These are phyloP conservation scores for Turritopsis dohrnii DNA, from an alignment of 30 jellyfish, hydroid and myxozoan species.

Conservation along the genomic window DNA sequence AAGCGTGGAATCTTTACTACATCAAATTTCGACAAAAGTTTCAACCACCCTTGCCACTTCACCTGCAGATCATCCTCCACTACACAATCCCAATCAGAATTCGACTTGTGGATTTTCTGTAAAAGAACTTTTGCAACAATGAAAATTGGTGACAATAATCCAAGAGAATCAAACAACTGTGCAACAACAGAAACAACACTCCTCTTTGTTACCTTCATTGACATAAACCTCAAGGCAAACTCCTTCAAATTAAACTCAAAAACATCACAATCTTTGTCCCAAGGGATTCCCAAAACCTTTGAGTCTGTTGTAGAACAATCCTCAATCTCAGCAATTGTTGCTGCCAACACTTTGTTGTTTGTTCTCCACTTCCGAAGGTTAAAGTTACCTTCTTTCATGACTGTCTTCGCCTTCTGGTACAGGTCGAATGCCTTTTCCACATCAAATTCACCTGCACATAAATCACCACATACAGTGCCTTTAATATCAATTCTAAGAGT, in stretches of 20 bases:
- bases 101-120: conserved; percentile 7
- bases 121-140: not conserved
- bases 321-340: not conserved
- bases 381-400: conserved; percentile 21
- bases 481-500: no score
- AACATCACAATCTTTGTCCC: not conserved
- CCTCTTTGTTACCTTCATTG: conserved; percentile 10
- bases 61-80: not conserved
- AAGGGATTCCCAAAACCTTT: not conserved
- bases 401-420: conserved; percentile 17
- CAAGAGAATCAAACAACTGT: conserved; percentile 32
- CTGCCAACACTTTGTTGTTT: not conserved
- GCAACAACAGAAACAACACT: not conserved
- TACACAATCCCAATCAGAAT: conserved; percentile 16
- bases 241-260: conserved; percentile 13
- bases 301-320: not conserved
- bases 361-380: not conserved
- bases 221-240: not conserved
- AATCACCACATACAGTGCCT: no score
- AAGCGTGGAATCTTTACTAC: not conserved
- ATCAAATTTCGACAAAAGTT: not conserved
- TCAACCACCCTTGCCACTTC: not conserved
- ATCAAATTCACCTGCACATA: no score
- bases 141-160: conserved; percentile 7
- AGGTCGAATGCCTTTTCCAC: no score